phyloP scores from a whole-genome alignment of 2,113 vertebrate species.

The Notarius lentiginosus region DNA sequence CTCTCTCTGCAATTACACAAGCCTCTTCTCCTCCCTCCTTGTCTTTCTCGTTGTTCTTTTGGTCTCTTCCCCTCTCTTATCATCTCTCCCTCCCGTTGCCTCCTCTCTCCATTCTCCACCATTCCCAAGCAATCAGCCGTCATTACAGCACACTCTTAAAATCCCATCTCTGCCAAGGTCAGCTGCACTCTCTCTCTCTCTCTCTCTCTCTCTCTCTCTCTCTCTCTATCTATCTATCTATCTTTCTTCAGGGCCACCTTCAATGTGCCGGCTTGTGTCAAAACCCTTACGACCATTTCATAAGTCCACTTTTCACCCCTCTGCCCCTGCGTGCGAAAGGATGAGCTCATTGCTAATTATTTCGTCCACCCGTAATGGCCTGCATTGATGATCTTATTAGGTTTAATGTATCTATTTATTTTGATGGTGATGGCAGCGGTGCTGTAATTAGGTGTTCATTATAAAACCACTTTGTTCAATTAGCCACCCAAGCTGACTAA shows the following conservation, averaged over 20 bases:
- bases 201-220: too few species aligned
- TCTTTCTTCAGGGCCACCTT: not conserved
- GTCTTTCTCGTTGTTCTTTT: constrained; percentile 47
- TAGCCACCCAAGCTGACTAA: constrained; percentile 24
- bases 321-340: not conserved
- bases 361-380: constrained; percentile 2
- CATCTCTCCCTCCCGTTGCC: constrained; percentile 24
- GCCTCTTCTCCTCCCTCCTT: constrained; percentile 49
- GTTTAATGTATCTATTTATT: constrained; percentile 39
- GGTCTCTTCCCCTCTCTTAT: constrained; percentile 28
- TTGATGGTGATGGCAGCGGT: not conserved
- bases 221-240: too few species aligned
- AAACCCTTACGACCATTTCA: not conserved
- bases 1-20: constrained; percentile 70
- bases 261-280: not conserved
- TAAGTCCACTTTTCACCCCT: constrained; percentile 1
- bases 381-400: constrained; percentile 21
- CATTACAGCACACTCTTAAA: constrained; percentile 76
- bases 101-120: constrained; percentile 54
- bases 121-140: constrained; percentile 76
- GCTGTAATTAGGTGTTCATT: constrained; percentile 37
- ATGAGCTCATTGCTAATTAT: constrained; percentile 31
- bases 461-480: constrained; percentile 33
- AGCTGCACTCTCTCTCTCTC: constrained; percentile 57
- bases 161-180: constrained; percentile 76